Base-by-base conservation (phyloP, 1,140 invertebrate species). In the Druon quercuslanigerum region DNA sequence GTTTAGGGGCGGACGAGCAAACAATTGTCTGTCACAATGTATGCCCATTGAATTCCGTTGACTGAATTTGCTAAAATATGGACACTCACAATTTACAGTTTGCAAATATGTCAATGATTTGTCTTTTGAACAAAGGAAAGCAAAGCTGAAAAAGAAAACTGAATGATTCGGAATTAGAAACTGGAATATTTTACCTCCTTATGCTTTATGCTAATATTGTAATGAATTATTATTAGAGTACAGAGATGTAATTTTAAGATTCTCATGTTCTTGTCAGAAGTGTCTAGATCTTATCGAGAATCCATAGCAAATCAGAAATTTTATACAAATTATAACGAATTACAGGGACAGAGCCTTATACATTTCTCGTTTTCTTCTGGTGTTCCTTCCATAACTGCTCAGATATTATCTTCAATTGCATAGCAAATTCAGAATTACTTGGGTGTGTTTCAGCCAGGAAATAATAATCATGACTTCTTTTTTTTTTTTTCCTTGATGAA, bases 221-320 rank as follows among this genome's bases (percentile, higher is more conserved):
- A 76, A 72, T 76, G 71, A 54, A 76, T 76, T 76, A 51, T 70
- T 54, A 33, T 60, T 71, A 57, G 54, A 72, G 46, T 76, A 70
- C 51, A 57, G 50, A 60, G 20, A 20, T 40, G 16, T 51, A 20
- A 14, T 75, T 56, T 57, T 56, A 46, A 46, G 56, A 50, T 50
- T 74, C 66, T 66, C 51, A 14, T 74, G 50, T 66, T 75, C 17
- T 14, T 51, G 19, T 71, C 25, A n/a, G 20, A 66, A 66, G 60
- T 66, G 25, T 66, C 60, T 25, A 66, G 60, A 66, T 66, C 33
- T 66, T 66, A 66, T 66, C 60, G 46, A n/a, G 12, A 66, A 66
- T 66, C 60, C 60, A 66, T 66, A 40, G 60, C 60, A 16, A 66
- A 66, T 66, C 25, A 33, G 33, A 66, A 66, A 66, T 66, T 66